Percentiles rank a stretch among this genome's conserved stretches.
Evolutionary conservation across 2,797 vertebrate genomes (phyloP).

Genomic region (Oreonectes daqikongensis): DNA sequence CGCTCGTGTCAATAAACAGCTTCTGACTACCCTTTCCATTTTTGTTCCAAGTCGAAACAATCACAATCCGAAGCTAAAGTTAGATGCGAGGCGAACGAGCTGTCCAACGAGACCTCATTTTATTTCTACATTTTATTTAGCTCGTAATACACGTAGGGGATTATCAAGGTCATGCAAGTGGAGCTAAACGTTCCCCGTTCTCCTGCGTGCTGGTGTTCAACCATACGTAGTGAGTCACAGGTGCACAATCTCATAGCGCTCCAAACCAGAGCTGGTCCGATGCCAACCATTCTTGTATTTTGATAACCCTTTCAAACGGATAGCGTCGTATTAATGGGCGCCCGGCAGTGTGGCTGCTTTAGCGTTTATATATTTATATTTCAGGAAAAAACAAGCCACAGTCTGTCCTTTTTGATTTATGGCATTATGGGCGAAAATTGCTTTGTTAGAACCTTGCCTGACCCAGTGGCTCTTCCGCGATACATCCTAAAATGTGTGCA

Average conservation of each 20-base stretch:
- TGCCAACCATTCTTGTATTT: constrained; percentile 44
- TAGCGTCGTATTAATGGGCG: constrained; percentile 42
- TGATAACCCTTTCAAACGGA: constrained; percentile 57
- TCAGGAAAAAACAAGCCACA: constrained; percentile 18
- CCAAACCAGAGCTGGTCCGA: constrained; percentile 35
- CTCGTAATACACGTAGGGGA: constrained; percentile 7
- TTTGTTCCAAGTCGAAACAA: constrained; percentile 9
- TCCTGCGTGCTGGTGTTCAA: constrained; percentile 22
- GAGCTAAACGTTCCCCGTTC: constrained; percentile 31
- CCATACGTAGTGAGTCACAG: constrained; percentile 40
- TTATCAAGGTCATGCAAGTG: constrained; percentile 31
- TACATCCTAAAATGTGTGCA: constrained; percentile 48
- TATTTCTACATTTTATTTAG: neutral
- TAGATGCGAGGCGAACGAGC: neutral
- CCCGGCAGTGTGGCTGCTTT: constrained; percentile 23
- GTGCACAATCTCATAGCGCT: constrained; percentile 17
- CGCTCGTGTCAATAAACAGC: neutral
- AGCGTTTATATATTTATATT: constrained; percentile 43
- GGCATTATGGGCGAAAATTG: constrained; percentile 53
- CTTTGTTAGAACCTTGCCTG: constrained; percentile 46
- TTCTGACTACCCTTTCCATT: constrained; percentile 30
- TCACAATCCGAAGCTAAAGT: constrained; percentile 8
- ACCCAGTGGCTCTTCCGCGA: constrained; percentile 42
- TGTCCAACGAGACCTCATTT: constrained; percentile 1
- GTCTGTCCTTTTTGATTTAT: constrained; percentile 59